Conservation (phyloP, 2,113 vertebrate genomes). For the Mobula hypostoma region DNA sequence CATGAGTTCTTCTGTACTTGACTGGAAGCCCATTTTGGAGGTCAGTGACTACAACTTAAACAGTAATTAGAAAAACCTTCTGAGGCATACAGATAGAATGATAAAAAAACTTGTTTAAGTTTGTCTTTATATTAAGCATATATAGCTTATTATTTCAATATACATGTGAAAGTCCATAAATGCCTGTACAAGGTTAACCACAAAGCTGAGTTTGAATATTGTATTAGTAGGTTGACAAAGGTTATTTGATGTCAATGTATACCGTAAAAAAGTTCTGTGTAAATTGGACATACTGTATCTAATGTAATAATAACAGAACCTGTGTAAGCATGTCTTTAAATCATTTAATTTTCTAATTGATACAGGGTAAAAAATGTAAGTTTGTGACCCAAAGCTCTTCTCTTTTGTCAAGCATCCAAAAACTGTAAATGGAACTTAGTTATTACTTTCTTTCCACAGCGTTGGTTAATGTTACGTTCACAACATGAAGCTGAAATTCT, state of each 20-base stretch:
- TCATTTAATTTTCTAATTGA: background rate
- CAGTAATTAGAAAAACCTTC: background rate
- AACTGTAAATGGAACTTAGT: background rate
- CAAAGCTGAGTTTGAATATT: background rate
- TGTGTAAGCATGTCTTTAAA: background rate
- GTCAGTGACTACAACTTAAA: constrained; percentile 49
- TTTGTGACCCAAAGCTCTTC: background rate
- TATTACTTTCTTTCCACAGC: constrained; percentile 45
- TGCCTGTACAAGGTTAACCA: background rate
- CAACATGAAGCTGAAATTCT: constrained; percentile 69
- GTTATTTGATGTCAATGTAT: background rate
- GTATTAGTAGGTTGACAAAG: background rate
- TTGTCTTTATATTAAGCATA: background rate
- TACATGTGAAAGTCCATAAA: background rate
- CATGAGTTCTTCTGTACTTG: constrained; percentile 91
- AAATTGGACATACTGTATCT: background rate
- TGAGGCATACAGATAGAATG: background rate
- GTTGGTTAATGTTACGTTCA: constrained; percentile 75
- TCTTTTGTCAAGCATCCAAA: background rate
- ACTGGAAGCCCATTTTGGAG: constrained; percentile 88
- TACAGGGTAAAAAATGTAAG: background rate
- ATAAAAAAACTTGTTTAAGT: background rate
- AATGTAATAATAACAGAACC: no score
- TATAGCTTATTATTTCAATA: background rate
- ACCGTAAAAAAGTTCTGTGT: background rate